Conservation (phyloP, 2,888 invertebrate species). For the Melolontha melolontha region DNA sequence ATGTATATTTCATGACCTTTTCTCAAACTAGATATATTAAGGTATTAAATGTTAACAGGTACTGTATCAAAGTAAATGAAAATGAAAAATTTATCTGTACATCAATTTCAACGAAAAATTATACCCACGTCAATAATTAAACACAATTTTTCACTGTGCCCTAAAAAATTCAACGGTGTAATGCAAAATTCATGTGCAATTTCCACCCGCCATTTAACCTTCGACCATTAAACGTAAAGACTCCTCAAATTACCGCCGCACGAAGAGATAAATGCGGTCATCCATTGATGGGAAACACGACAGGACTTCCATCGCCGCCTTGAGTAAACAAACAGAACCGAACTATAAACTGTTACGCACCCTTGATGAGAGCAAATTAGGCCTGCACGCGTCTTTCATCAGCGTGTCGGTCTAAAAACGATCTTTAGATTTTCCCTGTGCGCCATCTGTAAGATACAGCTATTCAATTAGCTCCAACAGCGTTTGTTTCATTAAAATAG, state of each 20-base stretch:
- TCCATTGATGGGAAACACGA: conserved; percentile 53
- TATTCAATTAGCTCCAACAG: conserved; percentile 5
- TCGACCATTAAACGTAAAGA: conserved; percentile 46
- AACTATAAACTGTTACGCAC: conserved; percentile 14
- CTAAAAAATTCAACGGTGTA: conserved; percentile 27
- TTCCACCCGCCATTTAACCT: conserved; percentile 22
- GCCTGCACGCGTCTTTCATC: conserved; percentile 5
- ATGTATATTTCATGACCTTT: no score
- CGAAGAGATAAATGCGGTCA: conserved; percentile 55
- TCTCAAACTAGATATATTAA: no score
- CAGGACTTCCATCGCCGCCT: conserved; percentile 41
- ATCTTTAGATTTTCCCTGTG: conserved; percentile 6
- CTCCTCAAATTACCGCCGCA: conserved; percentile 55
- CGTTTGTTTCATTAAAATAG: background rate
- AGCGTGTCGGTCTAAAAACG: background rate
- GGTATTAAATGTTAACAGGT: no score
- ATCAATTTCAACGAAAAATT: conserved; percentile 19
- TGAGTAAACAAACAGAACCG: background rate
- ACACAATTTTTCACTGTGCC: conserved; percentile 22
- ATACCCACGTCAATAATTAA: conserved; percentile 21
- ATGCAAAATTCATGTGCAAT: conserved; percentile 43
- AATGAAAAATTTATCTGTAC: background rate
- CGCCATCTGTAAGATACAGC: conserved; percentile 16
- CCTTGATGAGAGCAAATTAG: conserved; percentile 19
- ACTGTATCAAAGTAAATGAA: background rate